Conservation (phyloP, 2,797 vertebrate genomes). For the Pipistrellus nathusii region DNA sequence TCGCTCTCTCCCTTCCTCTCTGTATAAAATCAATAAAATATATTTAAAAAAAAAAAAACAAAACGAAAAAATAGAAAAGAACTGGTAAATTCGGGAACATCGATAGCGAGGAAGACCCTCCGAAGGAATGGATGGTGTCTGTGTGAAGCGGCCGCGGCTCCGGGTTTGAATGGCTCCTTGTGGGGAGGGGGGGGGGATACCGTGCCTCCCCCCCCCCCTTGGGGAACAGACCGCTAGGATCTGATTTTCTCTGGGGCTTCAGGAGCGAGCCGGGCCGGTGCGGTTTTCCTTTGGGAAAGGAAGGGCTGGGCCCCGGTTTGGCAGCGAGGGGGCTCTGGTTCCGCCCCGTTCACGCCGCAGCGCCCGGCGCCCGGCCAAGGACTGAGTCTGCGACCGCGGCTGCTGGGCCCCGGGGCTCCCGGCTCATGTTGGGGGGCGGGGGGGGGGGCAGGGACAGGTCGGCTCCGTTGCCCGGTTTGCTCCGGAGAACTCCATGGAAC, state of each 20-base stretch:
- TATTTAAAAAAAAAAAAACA: no score
- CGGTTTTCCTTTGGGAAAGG: not conserved
- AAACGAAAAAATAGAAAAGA: not conserved
- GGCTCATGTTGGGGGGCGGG: no score
- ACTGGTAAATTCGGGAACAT: not conserved
- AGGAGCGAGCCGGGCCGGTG: not conserved
- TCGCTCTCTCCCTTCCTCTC: no score
- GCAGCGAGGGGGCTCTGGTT: not conserved
- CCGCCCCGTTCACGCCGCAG: not conserved
- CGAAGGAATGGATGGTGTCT: not conserved
- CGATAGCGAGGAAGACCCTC: not conserved
- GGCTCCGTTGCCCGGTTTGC: not conserved
- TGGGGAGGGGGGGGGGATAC: not conserved
- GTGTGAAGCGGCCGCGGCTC: not conserved
- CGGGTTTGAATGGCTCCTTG: not conserved
- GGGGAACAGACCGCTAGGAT: not conserved
- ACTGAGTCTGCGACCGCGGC: no score
- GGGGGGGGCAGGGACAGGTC: not conserved
- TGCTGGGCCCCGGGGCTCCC: no score
- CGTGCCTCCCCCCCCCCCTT: not conserved
- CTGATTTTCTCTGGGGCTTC: not conserved
- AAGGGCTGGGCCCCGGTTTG: not conserved
- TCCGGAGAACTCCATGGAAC: conserved; percentile 9
- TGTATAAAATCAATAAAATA: no score
- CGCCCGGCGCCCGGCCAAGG: not conserved